Percentiles rank a stretch among this genome's conserved stretches.
Evolutionary conservation across 2,113 vertebrate genomes (phyloP).

Genomic region (Protomyctophum bolini): DNA sequence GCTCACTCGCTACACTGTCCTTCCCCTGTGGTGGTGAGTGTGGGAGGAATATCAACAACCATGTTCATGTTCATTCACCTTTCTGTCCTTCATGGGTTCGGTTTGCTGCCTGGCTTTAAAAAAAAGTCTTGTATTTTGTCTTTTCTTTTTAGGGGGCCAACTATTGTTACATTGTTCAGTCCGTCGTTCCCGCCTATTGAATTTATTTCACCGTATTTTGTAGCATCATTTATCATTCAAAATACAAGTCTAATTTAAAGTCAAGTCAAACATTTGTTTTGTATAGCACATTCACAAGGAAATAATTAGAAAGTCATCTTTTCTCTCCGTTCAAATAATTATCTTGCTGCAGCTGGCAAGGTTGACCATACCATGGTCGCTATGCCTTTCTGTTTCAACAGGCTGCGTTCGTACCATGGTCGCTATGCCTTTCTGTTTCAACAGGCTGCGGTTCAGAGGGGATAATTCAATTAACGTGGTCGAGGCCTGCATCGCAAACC

Average conservation of each 20-base stretch:
- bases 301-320: background rate
- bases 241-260: background rate
- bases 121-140: too few species aligned
- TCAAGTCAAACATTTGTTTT: background rate
- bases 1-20: conserved; percentile 15
- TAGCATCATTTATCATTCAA: conserved; percentile 21
- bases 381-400: background rate
- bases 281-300: background rate
- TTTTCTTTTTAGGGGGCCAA: too few species aligned
- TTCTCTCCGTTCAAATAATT: conserved; percentile 13
- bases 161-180: conserved; percentile 3
- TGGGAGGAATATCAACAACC: background rate
- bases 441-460: conserved; percentile 41
- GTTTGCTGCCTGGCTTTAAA: too few species aligned
- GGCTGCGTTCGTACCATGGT: background rate
- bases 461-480: conserved; percentile 69
- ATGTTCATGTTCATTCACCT: too few species aligned
- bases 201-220: conserved; percentile 8
- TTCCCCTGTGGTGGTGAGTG: background rate
- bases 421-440: background rate
- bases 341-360: conserved; percentile 13
- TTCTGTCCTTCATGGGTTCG: too few species aligned
- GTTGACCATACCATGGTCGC: conserved; percentile 10
- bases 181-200: background rate
- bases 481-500: conserved; percentile 64